Evolutionary conservation across 2,888 invertebrate genomes (phyloP), one percentile per base, ranked within the genome.

Genomic region (Cephalotes varians): DNA sequence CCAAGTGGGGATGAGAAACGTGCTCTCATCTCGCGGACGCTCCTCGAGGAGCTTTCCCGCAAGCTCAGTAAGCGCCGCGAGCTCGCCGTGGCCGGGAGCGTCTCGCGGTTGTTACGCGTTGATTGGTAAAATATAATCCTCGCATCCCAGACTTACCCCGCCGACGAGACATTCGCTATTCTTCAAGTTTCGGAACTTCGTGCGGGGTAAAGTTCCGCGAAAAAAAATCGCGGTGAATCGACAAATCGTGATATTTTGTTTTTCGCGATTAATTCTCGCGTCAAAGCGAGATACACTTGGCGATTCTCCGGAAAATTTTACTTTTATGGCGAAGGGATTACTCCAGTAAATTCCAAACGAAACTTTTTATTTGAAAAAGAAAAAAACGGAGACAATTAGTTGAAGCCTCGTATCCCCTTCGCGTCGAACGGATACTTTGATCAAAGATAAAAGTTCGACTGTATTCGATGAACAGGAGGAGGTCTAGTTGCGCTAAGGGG

Each of bases 21-120:
- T 92, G 92, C 90, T 92, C 88, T 86, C 90, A 88, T 89, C 69
- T 87, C 90, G 88, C 91, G 77, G 77, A 79, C 71, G 31, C 31
- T 79, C 31, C 56, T 79, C 77, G 87, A 87, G 86, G 79, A 86
- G 84, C 84, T 84, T 82, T 84, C 72, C 71, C 81, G 84, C 82
- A 77, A 84, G 89, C 88, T 94, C 93, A 94, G 94, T 94, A 91
- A 91, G 93, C 92, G 92, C 92, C 91, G 93, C 91, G 91, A 93
- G 90, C 92, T 92, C 91, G 90, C 85, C 89, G 91, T 86, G 88
- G 87, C 60, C 87, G 91, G 89, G 86, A 82, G 88, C 81, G 80
- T 82, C 58, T 56, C 81, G 84, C 81, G 86, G 65, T n/a, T 56
- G 73, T n/a, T 9, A 12, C 58, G 69, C 56, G 47, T 51, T 18